A percentile compares a stretch with the other conserved stretches of the same genome.
These are phyloP conservation scores for Agrilus biguttatus DNA, from an alignment of 2,888 invertebrate species.

Conservation along the genomic window DNA sequence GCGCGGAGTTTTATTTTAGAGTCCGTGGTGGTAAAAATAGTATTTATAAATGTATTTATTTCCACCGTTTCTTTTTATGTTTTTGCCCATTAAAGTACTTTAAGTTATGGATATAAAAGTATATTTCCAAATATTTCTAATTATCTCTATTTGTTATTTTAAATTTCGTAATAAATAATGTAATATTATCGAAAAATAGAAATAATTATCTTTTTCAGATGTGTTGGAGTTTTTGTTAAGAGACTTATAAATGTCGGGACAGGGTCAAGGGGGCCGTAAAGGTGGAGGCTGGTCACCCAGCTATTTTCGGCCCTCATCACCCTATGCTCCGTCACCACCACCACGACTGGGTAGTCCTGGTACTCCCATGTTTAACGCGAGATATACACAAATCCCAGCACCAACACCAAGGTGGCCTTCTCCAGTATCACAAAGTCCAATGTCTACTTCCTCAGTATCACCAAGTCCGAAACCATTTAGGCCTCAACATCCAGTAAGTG, in stretches of 20 bases:
- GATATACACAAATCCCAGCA: conserved; percentile 42
- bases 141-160: no score
- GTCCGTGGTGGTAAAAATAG: no score
- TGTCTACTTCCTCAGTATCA: conserved; percentile 24
- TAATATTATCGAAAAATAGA: no score
- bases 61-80: no score
- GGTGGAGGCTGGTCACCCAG: conserved; percentile 42
- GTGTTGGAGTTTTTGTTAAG: no score
- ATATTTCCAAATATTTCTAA: no score
- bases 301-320: conserved; percentile 60
- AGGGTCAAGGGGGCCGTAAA: conserved; percentile 22
- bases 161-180: no score
- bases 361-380: conserved; percentile 31
- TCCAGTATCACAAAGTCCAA: conserved; percentile 31
- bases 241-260: conserved; percentile 24
- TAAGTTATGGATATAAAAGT: no score
- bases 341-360: conserved; percentile 41
- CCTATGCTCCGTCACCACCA: conserved; percentile 63
- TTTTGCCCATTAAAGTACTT: no score
- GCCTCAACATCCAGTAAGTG: conserved; percentile 31
- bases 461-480: conserved; percentile 31
- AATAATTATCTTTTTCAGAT: no score
- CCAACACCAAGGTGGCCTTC: conserved; percentile 53
- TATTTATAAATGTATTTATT: no score
- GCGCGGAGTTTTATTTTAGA: no score